Base-by-base conservation (phyloP, 2,113 vertebrate genomes). In the Microtus montanus region DNA sequence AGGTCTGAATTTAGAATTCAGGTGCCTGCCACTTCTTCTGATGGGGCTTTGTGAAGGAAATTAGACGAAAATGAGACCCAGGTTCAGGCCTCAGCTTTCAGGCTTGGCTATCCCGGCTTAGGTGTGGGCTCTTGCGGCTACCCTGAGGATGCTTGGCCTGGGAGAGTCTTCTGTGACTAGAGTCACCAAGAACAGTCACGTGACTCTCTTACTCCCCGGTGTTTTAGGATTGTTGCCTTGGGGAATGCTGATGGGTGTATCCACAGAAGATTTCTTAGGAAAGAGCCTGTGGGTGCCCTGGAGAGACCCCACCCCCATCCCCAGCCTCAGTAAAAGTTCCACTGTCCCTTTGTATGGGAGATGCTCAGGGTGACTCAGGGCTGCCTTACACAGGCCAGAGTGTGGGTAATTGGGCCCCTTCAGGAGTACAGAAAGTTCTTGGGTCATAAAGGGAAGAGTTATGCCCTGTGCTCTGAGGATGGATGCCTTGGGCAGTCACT, bases 341-440 rank as follows among this genome's bases (percentile, higher is more conserved):
- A 3, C 22, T 0, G 13, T 17, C 20, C 3, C 15, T 61, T 35
- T 58, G 19, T 41, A 9, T 13, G 44, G 17, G 8, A 2, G 47
- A 22, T 8, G n/a, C 22, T 22, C 61, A 73, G 35, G 28, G 89
- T n/a, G 1, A n/a, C 22, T 20, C 9, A n/a, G 49, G 33, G 44
- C 41, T 17, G 1, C 20, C 49, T 35, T 38, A 64, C 30, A 44
- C 7, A 13, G 1, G 14, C 1, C 0, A 24, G 13, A 38, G 24
- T 38, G 17, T 19, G 38, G 63, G 79, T 66, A 9, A 26, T 0
- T 26, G 54, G 63, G 19, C 7, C 17, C 14, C 88, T 47, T 44
- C 2, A 15, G 1, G 9, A 9, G 35, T 11, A 35, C 35, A 38
- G 66, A n/a, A 52, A 38, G 22, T 20, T 63, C 74, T 19, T 63